Conservation (phyloP, 1,140 invertebrate species). For the Rhopalosiphum maidis region DNA sequence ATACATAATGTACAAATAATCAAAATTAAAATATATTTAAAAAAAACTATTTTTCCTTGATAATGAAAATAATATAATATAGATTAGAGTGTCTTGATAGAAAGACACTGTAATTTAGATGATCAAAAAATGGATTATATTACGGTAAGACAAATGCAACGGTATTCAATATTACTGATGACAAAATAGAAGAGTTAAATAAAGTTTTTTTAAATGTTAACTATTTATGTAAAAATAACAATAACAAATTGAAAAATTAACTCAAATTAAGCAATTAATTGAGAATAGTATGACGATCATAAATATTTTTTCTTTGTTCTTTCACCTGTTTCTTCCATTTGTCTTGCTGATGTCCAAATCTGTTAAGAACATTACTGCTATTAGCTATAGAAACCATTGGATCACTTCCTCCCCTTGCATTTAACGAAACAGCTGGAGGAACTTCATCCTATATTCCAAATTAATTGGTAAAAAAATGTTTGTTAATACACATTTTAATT, state of each 20-base stretch:
- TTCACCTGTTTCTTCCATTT: slow-evolving; percentile 97
- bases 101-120: not conserved
- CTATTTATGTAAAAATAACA: not conserved
- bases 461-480: not conserved
- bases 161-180: not conserved
- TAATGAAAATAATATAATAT: not conserved
- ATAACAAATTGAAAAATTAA: not conserved
- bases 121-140: not conserved
- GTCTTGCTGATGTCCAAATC: slow-evolving; percentile 94
- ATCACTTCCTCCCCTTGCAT: slow-evolving; percentile 61
- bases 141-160: not conserved
- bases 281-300: slow-evolving; percentile 96
- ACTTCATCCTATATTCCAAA: slow-evolving; percentile 55
- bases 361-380: slow-evolving; percentile 85
- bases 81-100: no score
- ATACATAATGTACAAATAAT: not conserved
- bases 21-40: not conserved
- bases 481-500: not conserved
- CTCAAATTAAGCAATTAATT: slow-evolving; percentile 71
- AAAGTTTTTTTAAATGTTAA: not conserved
- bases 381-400: slow-evolving; percentile 64
- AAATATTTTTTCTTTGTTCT: slow-evolving; percentile 95
- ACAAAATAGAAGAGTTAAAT: not conserved
- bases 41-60: not conserved
- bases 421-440: slow-evolving; percentile 58